phyloP scores from a whole-genome alignment of 2,888 invertebrate genomes.

The Chironomus tentans region DNA sequence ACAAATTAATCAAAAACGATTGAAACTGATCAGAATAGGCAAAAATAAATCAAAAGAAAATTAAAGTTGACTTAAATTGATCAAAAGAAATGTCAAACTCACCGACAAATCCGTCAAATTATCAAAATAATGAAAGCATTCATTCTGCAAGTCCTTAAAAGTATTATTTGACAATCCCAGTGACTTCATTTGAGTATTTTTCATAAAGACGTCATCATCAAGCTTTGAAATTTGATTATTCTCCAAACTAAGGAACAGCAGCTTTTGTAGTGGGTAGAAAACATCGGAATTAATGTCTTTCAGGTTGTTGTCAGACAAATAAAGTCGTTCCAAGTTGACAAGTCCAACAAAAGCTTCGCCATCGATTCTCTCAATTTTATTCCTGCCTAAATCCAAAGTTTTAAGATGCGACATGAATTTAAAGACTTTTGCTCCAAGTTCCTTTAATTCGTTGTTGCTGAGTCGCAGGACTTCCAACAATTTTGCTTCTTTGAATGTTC shows the following conservation, averaged over 20 bases:
- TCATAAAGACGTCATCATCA: background rate
- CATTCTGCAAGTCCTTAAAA: conserved; percentile 4
- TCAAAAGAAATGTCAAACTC: background rate
- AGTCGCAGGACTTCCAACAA: background rate
- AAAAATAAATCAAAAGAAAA: too few species aligned
- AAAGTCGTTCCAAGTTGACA: background rate
- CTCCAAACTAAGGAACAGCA: background rate
- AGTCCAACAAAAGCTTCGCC: background rate
- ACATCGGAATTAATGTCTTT: background rate
- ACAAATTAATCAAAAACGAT: too few species aligned
- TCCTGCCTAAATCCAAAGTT: conserved; percentile 7
- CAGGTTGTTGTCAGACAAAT: background rate
- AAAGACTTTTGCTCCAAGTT: background rate
- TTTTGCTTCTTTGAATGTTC: background rate
- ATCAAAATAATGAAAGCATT: conserved; percentile 7
- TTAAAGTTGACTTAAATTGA: too few species aligned
- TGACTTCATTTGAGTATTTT: background rate
- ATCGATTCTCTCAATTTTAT: background rate
- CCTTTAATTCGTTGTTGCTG: background rate
- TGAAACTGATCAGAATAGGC: too few species aligned
- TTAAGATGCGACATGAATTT: background rate
- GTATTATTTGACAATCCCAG: conserved; percentile 14
- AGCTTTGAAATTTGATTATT: conserved; percentile 2
- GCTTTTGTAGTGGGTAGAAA: background rate
- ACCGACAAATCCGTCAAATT: conserved; percentile 9